Percentiles rank a stretch among this genome's conserved stretches.
phyloP scores from a whole-genome alignment of 1,140 invertebrate genomes.

The Vanessa tameamea region DNA sequence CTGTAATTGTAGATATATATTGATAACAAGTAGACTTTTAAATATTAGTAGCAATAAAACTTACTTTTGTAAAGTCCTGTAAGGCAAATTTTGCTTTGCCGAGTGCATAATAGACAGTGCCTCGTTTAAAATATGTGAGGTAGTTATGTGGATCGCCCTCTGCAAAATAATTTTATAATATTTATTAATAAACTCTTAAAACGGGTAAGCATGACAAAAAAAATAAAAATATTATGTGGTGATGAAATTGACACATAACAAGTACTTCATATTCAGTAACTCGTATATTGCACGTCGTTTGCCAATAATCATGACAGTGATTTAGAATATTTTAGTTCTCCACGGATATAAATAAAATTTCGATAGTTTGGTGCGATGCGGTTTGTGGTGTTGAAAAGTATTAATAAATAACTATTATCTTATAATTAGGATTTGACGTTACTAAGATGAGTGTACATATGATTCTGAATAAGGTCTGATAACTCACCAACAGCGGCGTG shows the following conservation, averaged over 20 bases:
- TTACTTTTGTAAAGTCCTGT: slow-evolving; percentile 90
- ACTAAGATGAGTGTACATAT: not conserved
- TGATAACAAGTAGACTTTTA: not conserved
- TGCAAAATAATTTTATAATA: slow-evolving; percentile 59
- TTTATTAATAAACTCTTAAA: too few relatives aligned
- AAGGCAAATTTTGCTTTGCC: slow-evolving; percentile 98
- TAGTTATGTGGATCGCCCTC: slow-evolving; percentile 98
- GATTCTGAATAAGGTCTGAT: slow-evolving; percentile 2
- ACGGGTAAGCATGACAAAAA: too few relatives aligned
- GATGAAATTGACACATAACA: too few relatives aligned
- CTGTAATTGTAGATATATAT: not conserved
- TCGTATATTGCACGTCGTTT: not conserved
- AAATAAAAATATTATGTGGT: too few relatives aligned
- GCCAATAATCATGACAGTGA: slow-evolving; percentile 24
- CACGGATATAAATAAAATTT: slow-evolving; percentile 4
- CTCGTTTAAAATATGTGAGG: slow-evolving; percentile 96
- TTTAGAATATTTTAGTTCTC: slow-evolving; percentile 17
- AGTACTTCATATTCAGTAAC: not conserved
- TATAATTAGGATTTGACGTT: not conserved
- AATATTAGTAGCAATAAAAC: not conserved
- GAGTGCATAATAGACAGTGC: slow-evolving; percentile 97
- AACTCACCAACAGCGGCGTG: slow-evolving; percentile 97
- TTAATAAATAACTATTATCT: not conserved
- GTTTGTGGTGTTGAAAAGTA: not conserved
- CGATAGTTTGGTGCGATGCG: not conserved